A percentile compares a stretch with the other conserved stretches of the same genome.
These are phyloP conservation scores for Trachelus stipa DNA, from an alignment of 2,888 invertebrate species.

Conservation along the genomic window DNA sequence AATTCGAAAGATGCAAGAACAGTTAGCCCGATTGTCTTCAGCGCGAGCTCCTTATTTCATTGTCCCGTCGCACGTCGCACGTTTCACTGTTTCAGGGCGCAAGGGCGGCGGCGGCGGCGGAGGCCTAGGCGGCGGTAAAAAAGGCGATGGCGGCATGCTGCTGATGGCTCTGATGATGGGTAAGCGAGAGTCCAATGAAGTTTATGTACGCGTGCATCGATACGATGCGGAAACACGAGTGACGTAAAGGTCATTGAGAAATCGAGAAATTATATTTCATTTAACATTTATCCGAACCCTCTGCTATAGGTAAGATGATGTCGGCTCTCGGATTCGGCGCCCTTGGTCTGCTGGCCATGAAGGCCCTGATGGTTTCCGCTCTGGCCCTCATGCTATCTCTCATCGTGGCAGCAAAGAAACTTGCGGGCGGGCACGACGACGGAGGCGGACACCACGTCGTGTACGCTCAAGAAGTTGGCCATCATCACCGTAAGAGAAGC, in stretches of 20 bases:
- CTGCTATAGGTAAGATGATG: constrained; percentile 72
- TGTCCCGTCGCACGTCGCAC: background rate
- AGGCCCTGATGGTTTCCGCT: constrained; percentile 78
- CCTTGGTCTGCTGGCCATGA: constrained; percentile 82
- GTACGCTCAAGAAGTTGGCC: constrained; percentile 70
- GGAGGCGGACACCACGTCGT: constrained; percentile 71
- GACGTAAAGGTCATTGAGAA: background rate
- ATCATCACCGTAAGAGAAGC: constrained; percentile 68
- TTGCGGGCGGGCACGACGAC: constrained; percentile 72
- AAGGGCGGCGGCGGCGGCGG: constrained; percentile 70
- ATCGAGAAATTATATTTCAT: background rate
- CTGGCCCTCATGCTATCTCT: constrained; percentile 80
- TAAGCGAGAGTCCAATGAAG: constrained; percentile 25
- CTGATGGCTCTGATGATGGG: constrained; percentile 80
- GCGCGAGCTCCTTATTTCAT: background rate
- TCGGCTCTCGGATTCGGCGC: constrained; percentile 82
- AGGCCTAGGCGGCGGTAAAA: constrained; percentile 62
- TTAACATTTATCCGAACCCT: background rate
- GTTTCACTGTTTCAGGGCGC: constrained; percentile 71
- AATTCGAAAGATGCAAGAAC: constrained; percentile 53
- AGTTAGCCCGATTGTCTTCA: background rate
- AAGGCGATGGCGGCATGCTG: constrained; percentile 71
- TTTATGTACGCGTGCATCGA: background rate
- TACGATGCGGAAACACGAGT: no score
- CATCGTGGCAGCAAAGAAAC: constrained; percentile 80